Evolutionary conservation across 2,797 vertebrate genomes (phyloP).

Genomic region (Orientallactaga sibirica): DNA sequence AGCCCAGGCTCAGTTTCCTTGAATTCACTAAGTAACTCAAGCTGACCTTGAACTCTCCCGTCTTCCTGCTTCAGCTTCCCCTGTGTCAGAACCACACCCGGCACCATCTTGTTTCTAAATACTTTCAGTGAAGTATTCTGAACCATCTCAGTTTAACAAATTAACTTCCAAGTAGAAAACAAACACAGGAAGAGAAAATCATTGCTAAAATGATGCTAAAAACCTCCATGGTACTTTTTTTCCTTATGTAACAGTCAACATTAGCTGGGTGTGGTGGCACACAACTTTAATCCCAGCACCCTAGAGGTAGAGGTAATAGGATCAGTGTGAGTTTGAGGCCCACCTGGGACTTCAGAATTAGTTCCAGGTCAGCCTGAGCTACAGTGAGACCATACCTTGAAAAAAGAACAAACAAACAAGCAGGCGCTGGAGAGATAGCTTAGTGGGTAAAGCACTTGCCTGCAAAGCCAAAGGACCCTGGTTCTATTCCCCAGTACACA

Average conservation of each 20-base stretch:
- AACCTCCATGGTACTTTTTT: not conserved
- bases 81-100: not conserved
- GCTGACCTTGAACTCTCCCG: not conserved
- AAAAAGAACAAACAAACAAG: too few species aligned
- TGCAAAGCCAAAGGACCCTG: too few species aligned
- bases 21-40: not conserved
- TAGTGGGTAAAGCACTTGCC: too few species aligned
- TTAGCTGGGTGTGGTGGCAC: too few species aligned
- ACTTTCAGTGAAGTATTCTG: not conserved
- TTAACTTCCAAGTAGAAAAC: conserved; percentile 20
- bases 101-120: not conserved
- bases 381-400: too few species aligned
- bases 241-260: not conserved
- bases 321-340: too few species aligned
- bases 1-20: not conserved
- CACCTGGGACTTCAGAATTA: too few species aligned
- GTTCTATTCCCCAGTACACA: too few species aligned
- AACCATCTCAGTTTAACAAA: not conserved
- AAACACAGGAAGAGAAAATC: conserved; percentile 46
- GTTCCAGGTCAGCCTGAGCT: too few species aligned
- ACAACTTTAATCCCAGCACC: too few species aligned
- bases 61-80: not conserved
- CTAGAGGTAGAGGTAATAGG: too few species aligned
- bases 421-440: too few species aligned
- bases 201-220: not conserved